Evolutionary conservation across 2,888 invertebrate genomes (phyloP).

Genomic region (Brachypalpus laphriformis): DNA sequence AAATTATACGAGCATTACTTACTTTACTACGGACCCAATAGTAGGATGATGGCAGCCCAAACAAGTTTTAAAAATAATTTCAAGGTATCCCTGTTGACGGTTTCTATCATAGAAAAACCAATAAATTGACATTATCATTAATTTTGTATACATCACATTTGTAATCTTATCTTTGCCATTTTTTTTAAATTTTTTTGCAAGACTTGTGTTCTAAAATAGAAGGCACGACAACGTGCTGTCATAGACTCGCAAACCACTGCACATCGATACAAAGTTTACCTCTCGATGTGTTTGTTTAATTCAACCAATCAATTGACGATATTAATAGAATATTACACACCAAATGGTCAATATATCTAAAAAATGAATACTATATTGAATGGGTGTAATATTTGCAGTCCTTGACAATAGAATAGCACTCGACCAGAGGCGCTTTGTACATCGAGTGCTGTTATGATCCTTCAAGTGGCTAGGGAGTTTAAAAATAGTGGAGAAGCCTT

Average conservation of each 20-base stretch:
- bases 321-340: slow-evolving; percentile 11
- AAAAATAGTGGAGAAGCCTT: not conserved
- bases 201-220: not conserved
- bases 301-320: not conserved
- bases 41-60: too few species aligned
- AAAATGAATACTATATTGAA: not conserved
- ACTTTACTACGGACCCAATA: too few species aligned
- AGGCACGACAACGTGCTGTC: not conserved
- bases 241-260: not conserved
- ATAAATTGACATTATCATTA: slow-evolving; percentile 9
- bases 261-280: not conserved
- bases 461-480: slow-evolving; percentile 30
- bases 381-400: not conserved
- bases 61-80: too few species aligned
- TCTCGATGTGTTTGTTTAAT: not conserved
- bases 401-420: not conserved
- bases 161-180: slow-evolving; percentile 12
- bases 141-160: slow-evolving; percentile 12
- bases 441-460: slow-evolving; percentile 24
- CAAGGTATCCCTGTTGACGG: too few species aligned
- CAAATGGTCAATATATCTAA: not conserved
- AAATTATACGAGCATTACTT: too few species aligned
- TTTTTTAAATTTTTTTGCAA: not conserved
- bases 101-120: not conserved
- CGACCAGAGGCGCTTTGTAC: slow-evolving; percentile 11